Evolutionary conservation across 2,888 invertebrate genomes (phyloP).

Genomic region (Sisyra nigra): DNA sequence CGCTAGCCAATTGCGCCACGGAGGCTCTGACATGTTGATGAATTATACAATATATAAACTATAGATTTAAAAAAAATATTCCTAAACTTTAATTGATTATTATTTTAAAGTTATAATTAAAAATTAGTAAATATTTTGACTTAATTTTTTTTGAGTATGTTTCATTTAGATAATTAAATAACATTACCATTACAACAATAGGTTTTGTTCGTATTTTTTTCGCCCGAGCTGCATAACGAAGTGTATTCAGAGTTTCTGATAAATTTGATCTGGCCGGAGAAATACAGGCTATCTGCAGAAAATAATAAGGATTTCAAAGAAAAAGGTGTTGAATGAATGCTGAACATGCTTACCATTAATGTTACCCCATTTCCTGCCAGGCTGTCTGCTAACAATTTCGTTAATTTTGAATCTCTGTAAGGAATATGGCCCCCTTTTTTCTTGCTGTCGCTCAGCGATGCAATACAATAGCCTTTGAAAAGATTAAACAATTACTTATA

Average conservation of each 20-base stretch:
- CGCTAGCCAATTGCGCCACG: conserved; percentile 95
- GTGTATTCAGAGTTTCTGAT: conserved; percentile 77
- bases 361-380: conserved; percentile 89
- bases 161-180: neutral
- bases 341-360: conserved; percentile 80
- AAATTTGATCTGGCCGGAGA: conserved; percentile 77
- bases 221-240: conserved; percentile 82
- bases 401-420: conserved; percentile 85
- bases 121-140: too few relatives aligned
- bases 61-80: too few relatives aligned
- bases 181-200: conserved; percentile 72
- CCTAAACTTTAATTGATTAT: too few relatives aligned
- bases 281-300: conserved; percentile 76
- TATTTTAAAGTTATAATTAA: too few relatives aligned
- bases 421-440: conserved; percentile 76
- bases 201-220: conserved; percentile 89
- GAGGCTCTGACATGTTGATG: conserved; percentile 29
- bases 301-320: conserved; percentile 1
- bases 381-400: conserved; percentile 84
- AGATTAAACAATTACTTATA: neutral
- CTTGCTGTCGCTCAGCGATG: conserved; percentile 71
- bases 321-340: too few relatives aligned
- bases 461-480: conserved; percentile 75
- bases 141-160: conserved; percentile 12
- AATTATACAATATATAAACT: too few relatives aligned